These are phyloP conservation scores for Apis cerana DNA, from an alignment of 1,140 invertebrate genomes.

Conservation along the genomic window DNA sequence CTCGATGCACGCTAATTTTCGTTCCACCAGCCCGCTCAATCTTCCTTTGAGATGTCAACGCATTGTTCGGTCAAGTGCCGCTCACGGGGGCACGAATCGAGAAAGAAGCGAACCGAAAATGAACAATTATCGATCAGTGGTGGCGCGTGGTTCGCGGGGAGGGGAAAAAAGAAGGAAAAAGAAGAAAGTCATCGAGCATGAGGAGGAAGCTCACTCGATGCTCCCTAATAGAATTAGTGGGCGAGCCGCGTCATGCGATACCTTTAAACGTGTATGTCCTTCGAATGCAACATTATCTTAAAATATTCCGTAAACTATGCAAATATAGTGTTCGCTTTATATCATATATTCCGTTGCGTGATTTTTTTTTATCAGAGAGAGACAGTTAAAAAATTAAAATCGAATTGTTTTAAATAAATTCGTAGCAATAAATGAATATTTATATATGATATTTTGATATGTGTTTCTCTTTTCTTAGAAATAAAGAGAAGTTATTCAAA, in stretches of 20 bases:
- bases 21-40: slow-evolving; percentile 12
- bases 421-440: too few species aligned
- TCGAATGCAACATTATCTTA: too few species aligned
- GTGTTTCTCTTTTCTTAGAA: too few species aligned
- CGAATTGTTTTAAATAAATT: too few species aligned
- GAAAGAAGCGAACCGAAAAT: slow-evolving; percentile 39
- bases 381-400: too few species aligned
- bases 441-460: too few species aligned
- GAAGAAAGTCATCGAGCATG: slow-evolving; percentile 21
- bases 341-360: too few species aligned
- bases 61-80: slow-evolving; percentile 48
- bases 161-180: too few species aligned
- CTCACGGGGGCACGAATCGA: slow-evolving; percentile 40
- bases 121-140: slow-evolving; percentile 38
- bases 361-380: too few species aligned
- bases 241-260: background rate
- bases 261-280: background rate
- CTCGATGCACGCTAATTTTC: slow-evolving; percentile 35
- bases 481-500: too few species aligned
- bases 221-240: background rate
- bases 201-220: background rate
- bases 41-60: slow-evolving; percentile 47
- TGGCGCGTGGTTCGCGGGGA: background rate
- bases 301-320: too few species aligned
- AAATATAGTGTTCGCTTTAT: too few species aligned